Evolutionary conservation across 53 echinoderm and acorn worm species (phyloP).

Genomic region (Zoroaster sp.): DNA sequence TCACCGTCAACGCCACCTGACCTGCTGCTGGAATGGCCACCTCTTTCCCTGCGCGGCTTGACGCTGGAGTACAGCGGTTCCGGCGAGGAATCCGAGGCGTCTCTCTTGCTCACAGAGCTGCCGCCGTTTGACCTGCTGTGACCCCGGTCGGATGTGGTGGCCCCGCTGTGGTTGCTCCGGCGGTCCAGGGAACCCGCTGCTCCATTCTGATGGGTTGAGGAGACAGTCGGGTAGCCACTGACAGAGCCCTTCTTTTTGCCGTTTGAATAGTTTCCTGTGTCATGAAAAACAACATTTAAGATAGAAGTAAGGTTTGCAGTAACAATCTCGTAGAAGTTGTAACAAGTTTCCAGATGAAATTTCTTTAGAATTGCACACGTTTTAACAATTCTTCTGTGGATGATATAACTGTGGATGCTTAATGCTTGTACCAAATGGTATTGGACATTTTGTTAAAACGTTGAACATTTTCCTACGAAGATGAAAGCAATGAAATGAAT

Average conservation of each 20-base stretch:
- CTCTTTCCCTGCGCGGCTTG: background rate
- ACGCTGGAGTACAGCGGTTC: slow-evolving; percentile 23
- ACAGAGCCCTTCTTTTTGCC: slow-evolving; percentile 40
- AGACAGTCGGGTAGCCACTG: slow-evolving; percentile 34
- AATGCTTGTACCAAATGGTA: no score
- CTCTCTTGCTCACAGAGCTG: slow-evolving; percentile 9
- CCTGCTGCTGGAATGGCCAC: background rate
- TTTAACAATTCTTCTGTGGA: no score
- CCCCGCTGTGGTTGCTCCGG: slow-evolving; percentile 58
- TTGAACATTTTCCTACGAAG: no score
- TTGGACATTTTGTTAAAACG: no score
- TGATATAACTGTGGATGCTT: no score
- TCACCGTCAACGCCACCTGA: slow-evolving; percentile 21
- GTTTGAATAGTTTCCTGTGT: slow-evolving; percentile 33
- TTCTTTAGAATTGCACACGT: background rate
- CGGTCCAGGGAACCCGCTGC: slow-evolving; percentile 55
- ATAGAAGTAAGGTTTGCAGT: background rate
- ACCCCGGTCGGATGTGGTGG: slow-evolving; percentile 8
- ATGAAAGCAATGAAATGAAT: no score
- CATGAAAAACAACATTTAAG: background rate
- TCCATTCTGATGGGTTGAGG: slow-evolving; percentile 54
- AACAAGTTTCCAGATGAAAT: background rate
- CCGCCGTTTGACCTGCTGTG: slow-evolving; percentile 41
- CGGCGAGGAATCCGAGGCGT: background rate
- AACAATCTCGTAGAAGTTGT: background rate